A percentile compares a stretch with the other conserved stretches of the same genome.
phyloP scores from a whole-genome alignment of 1,140 invertebrate genomes.

The Atopsyche davidsoni region DNA sequence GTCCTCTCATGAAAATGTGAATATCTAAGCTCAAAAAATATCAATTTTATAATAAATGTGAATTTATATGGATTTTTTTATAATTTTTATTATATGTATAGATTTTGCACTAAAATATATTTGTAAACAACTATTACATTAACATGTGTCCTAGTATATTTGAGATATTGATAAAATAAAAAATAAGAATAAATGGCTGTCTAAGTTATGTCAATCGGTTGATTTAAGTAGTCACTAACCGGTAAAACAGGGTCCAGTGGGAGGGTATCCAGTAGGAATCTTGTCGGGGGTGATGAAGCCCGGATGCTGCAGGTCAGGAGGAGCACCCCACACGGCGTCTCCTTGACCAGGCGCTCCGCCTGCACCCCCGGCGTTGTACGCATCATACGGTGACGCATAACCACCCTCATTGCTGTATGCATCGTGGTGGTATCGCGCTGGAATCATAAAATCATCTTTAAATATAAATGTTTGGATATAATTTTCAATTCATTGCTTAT shows the following conservation, averaged over 20 bases:
- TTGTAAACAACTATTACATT: no score
- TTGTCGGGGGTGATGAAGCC: conserved; percentile 49
- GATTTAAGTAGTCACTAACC: conserved; percentile 33
- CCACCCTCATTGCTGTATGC: conserved; percentile 54
- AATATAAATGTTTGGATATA: no score
- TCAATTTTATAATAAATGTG: no score
- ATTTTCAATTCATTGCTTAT: no score
- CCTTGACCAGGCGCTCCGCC: conserved; percentile 66
- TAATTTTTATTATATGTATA: no score
- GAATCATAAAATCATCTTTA: conserved; percentile 23
- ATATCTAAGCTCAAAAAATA: no score
- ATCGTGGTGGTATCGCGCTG: conserved; percentile 56
- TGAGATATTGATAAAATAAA: no score
- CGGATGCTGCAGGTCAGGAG: conserved; percentile 52
- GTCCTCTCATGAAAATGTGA: no score
- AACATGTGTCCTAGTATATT: no score
- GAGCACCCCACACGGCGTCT: conserved; percentile 42
- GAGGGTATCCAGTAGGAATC: conserved; percentile 53
- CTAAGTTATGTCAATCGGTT: neutral
- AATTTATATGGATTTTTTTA: no score
- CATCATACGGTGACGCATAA: conserved; percentile 61
- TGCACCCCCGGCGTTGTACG: conserved; percentile 61
- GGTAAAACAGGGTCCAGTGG: conserved; percentile 72
- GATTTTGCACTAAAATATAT: no score
- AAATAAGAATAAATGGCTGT: no score